These are phyloP conservation scores for Nipponacmea schrenckii DNA, from an alignment of 2,888 invertebrate species.

Conservation along the genomic window DNA sequence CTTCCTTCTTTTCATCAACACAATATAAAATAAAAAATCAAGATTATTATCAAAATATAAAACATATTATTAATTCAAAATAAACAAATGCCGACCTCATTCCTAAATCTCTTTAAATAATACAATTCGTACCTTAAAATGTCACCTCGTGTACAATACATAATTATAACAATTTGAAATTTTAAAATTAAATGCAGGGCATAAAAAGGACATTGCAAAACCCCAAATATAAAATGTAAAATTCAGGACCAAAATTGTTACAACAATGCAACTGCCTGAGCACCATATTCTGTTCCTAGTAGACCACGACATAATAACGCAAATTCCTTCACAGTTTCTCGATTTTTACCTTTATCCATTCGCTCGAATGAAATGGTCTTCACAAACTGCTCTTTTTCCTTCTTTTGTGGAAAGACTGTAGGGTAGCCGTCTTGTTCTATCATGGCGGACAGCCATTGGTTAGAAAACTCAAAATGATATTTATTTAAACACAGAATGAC, in stretches of 20 bases:
- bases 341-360: constrained; percentile 79
- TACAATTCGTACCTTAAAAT: too few relatives aligned
- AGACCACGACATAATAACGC: constrained; percentile 83
- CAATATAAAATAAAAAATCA: too few relatives aligned
- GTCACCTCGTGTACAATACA: too few relatives aligned
- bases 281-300: constrained; percentile 76
- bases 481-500: constrained; percentile 77
- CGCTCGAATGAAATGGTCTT: constrained; percentile 80
- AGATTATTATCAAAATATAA: too few relatives aligned
- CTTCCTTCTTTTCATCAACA: too few relatives aligned
- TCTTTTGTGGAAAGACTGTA: constrained; percentile 75
- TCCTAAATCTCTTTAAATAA: too few relatives aligned
- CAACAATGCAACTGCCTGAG: constrained; percentile 47
- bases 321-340: constrained; percentile 83
- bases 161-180: too few relatives aligned
- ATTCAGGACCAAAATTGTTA: background rate
- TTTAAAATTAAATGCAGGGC: too few relatives aligned
- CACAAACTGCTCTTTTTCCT: constrained; percentile 80
- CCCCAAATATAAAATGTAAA: too few relatives aligned
- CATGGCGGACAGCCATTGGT: constrained; percentile 72
- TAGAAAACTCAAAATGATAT: constrained; percentile 75
- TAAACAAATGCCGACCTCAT: too few relatives aligned
- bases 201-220: too few relatives aligned
- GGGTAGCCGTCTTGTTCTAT: constrained; percentile 78
- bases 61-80: too few relatives aligned